Evolutionary conservation across 2,888 invertebrate genomes (phyloP).

Genomic region (Kuschelorhynchus macadamiae): DNA sequence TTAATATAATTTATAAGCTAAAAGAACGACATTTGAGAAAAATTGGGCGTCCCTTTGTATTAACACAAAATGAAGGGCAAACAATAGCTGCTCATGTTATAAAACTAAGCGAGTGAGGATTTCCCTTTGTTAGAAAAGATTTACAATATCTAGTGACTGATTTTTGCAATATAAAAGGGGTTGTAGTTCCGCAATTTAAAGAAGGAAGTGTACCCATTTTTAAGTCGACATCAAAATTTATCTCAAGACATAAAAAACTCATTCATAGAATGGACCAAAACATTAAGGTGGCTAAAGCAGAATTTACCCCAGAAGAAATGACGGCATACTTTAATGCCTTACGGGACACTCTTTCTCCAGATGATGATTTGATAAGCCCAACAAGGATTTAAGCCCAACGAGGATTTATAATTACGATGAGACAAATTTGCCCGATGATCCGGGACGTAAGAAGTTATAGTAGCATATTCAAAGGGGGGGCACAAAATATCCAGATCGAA

Average conservation of each 20-base stretch:
- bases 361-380: background rate
- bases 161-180: background rate
- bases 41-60: slow-evolving; percentile 10
- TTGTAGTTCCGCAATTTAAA: too few species aligned
- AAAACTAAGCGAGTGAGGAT: slow-evolving; percentile 9
- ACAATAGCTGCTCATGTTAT: slow-evolving; percentile 1
- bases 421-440: slow-evolving; percentile 9
- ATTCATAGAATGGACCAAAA: slow-evolving; percentile 17
- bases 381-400: too few species aligned
- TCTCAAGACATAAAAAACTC: too few species aligned
- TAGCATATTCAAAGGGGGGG: slow-evolving; percentile 3
- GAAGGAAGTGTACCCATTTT: too few species aligned
- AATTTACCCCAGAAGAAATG: background rate
- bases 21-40: too few species aligned
- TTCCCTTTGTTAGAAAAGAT: slow-evolving; percentile 4
- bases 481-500: slow-evolving; percentile 2
- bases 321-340: background rate
- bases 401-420: slow-evolving; percentile 6
- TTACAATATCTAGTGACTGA: slow-evolving; percentile 5
- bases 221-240: too few species aligned
- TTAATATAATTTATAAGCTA: too few species aligned
- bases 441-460: slow-evolving; percentile 5
- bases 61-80: background rate
- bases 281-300: background rate
- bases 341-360: too few species aligned